Evolutionary conservation across 30 jellyfish, hydroid and myxozoan genomes (phyloP).

Genomic region (Nemopilema nomurai): DNA sequence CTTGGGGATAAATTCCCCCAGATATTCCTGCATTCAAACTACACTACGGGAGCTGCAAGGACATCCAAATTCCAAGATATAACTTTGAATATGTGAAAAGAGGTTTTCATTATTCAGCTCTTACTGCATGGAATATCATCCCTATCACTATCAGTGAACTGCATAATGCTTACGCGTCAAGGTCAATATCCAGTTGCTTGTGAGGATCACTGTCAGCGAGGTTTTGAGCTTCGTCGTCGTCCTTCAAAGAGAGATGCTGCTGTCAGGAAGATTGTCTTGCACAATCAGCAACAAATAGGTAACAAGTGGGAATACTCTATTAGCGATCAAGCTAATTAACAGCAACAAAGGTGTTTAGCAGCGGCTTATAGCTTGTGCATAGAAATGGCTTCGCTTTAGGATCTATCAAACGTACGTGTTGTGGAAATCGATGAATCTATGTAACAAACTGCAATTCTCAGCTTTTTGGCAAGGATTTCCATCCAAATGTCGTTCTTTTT

Average conservation of each 20-base stretch:
- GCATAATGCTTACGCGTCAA: slow-evolving; percentile 90
- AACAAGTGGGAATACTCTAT: too few species aligned
- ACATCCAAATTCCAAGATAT: slow-evolving; percentile 16
- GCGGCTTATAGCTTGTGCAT: too few species aligned
- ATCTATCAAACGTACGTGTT: too few species aligned
- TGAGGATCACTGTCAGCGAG: slow-evolving; percentile 74
- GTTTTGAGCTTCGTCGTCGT: slow-evolving; percentile 31
- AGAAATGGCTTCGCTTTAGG: too few species aligned
- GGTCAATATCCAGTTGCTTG: slow-evolving; percentile 77
- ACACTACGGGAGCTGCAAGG: slow-evolving; percentile 13
- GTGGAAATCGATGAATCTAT: too few species aligned
- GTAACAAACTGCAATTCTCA: too few species aligned
- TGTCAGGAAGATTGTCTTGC: too few species aligned
- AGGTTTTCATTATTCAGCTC: slow-evolving; percentile 33
- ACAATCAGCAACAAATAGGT: too few species aligned
- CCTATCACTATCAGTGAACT: neutral
- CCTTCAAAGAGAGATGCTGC: slow-evolving; percentile 5
- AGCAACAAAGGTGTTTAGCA: too few species aligned
- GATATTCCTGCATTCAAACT: slow-evolving; percentile 25
- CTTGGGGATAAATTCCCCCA: slow-evolving; percentile 8
- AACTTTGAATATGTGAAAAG: slow-evolving; percentile 29
- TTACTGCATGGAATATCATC: slow-evolving; percentile 16
- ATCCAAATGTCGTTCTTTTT: too few species aligned
- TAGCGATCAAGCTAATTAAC: too few species aligned
- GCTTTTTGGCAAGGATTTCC: too few species aligned